Conservation (phyloP, 2,113 vertebrate genomes). For the Axis porcinus region DNA sequence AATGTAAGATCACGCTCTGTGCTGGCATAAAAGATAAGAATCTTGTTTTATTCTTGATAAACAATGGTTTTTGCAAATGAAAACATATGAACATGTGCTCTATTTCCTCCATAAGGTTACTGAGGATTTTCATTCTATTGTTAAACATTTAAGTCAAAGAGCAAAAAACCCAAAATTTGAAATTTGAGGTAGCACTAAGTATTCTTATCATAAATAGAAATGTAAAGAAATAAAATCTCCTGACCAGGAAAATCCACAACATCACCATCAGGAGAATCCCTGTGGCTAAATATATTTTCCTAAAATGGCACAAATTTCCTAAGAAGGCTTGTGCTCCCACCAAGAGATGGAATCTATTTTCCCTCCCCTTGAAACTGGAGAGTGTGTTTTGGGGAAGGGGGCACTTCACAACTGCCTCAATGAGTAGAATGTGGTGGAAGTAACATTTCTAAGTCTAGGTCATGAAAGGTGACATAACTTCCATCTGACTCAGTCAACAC, state of each 20-base stretch:
- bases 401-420: neutral
- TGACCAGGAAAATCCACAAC: neutral
- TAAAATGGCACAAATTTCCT: neutral
- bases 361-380: neutral
- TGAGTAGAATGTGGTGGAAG: neutral
- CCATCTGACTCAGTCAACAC: neutral
- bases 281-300: neutral
- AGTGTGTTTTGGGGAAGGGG: no score
- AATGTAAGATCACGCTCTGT: neutral
- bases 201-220: neutral
- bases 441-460: neutral
- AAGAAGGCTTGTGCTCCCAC: neutral
- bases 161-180: neutral
- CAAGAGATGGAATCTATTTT: neutral
- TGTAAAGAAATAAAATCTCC: neutral
- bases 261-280: neutral
- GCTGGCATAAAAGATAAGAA: neutral
- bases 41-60: constrained; percentile 3
- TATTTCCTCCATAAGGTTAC: neutral
- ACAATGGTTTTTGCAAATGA: neutral
- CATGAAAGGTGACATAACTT: neutral
- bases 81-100: neutral
- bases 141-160: neutral
- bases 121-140: constrained; percentile 2
- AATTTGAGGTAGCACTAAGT: neutral